Conservation (phyloP, 2,797 vertebrate species). For the Mallotus villosus region DNA sequence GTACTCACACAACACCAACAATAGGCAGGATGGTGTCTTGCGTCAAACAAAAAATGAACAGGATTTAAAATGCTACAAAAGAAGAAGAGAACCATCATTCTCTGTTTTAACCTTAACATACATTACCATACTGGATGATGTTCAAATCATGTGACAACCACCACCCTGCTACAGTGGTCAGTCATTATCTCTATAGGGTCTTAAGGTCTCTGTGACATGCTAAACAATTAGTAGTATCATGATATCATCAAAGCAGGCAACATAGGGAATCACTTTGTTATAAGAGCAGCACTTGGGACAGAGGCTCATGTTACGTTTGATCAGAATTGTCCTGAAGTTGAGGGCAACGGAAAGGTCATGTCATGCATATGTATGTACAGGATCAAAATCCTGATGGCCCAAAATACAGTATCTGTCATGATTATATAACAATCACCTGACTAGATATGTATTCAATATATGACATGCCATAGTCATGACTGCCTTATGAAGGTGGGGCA, state of each 20-base stretch:
- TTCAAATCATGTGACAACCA: not conserved
- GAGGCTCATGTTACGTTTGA: not conserved
- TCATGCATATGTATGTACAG: not conserved
- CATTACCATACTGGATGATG: not conserved
- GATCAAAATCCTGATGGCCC: too few relatives aligned
- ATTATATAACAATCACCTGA: not conserved
- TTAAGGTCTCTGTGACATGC: not conserved
- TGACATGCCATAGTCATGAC: not conserved
- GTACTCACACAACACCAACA: constrained; percentile 28
- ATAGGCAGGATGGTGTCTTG: constrained; percentile 7
- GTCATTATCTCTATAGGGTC: not conserved
- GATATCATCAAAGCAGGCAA: not conserved
- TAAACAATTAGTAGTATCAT: not conserved
- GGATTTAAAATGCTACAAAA: constrained; percentile 23
- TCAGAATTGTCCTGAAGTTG: not conserved
- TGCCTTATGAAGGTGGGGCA: not conserved
- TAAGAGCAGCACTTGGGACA: not conserved
- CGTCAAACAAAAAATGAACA: constrained; percentile 9
- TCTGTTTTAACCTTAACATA: not conserved
- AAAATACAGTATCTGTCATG: not conserved
- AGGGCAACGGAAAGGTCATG: not conserved
- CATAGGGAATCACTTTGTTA: not conserved
- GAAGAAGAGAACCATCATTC: constrained; percentile 10
- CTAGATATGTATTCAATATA: not conserved
- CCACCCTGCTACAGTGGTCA: not conserved